These are phyloP conservation scores for Enteromius viviparus DNA, from an alignment of 2,797 vertebrate genomes.

Conservation along the genomic window DNA sequence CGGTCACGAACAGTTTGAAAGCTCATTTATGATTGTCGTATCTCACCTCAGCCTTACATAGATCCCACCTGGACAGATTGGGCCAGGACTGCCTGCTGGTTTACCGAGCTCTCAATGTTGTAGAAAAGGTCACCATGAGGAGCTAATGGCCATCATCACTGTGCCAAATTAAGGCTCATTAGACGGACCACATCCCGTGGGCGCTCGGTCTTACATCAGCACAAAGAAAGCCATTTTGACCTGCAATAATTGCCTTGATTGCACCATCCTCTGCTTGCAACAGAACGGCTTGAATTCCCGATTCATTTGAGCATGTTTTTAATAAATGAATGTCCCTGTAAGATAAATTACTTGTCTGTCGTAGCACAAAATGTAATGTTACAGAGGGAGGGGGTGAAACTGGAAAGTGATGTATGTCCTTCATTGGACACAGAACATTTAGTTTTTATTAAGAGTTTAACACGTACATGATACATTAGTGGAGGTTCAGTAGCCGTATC, in stretches of 20 bases:
- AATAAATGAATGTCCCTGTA: slow-evolving; percentile 59
- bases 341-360: slow-evolving; percentile 44
- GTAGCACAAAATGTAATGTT: slow-evolving; percentile 28
- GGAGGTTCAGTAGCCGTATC: slow-evolving; percentile 82
- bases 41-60: neutral
- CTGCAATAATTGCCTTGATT: slow-evolving; percentile 54
- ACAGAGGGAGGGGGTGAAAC: slow-evolving; percentile 56
- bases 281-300: slow-evolving; percentile 23
- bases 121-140: slow-evolving; percentile 56
- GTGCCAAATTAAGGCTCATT: slow-evolving; percentile 61
- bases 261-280: slow-evolving; percentile 23
- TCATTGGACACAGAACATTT: slow-evolving; percentile 99
- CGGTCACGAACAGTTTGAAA: neutral
- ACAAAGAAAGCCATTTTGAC: slow-evolving; percentile 55
- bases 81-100: slow-evolving; percentile 13
- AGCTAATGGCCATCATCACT: slow-evolving; percentile 58
- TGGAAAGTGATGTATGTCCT: slow-evolving; percentile 88
- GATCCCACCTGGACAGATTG: slow-evolving; percentile 27
- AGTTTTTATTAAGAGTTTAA: slow-evolving; percentile 99
- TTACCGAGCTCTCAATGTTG: slow-evolving; percentile 34
- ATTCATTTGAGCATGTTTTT: slow-evolving; percentile 32
- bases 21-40: slow-evolving; percentile 8
- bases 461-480: slow-evolving; percentile 92
- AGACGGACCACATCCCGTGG: slow-evolving; percentile 54
- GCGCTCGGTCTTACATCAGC: slow-evolving; percentile 46